Conservation (phyloP, 2,888 invertebrate genomes). For the Macrostomum cliftonense region DNA sequence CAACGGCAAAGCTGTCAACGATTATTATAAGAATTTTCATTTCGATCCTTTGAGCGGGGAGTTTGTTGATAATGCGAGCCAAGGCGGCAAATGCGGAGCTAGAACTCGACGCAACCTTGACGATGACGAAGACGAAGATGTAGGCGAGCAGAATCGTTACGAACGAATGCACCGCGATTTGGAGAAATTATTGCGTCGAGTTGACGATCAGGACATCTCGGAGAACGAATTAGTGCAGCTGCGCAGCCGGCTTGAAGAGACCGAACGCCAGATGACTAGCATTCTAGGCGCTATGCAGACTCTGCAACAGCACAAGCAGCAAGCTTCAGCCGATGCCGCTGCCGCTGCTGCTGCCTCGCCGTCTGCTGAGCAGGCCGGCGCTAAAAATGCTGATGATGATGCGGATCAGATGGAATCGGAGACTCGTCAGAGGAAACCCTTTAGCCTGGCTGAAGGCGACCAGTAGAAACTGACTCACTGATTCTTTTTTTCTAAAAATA, state of each 20-base stretch:
- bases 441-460: no score
- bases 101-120: not conserved
- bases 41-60: constrained; percentile 6
- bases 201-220: constrained; percentile 3
- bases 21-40: constrained; percentile 10
- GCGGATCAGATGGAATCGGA: no score
- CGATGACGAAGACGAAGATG: not conserved
- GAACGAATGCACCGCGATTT: not conserved
- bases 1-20: not conserved
- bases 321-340: no score
- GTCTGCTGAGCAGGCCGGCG: no score
- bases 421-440: constrained; percentile 20
- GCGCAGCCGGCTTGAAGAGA: constrained; percentile 2
- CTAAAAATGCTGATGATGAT: no score
- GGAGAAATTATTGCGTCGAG: not conserved
- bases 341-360: no score
- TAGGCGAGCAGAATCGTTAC: not conserved
- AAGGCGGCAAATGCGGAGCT: no score
- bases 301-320: not conserved
- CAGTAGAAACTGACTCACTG: no score
- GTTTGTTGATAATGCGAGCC: not conserved
- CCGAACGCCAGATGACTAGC: constrained; percentile 1
- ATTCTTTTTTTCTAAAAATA: no score
- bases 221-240: constrained; percentile 1
- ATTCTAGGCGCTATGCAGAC: not conserved